Evolutionary conservation across 2,888 invertebrate genomes (phyloP), one percentile per base, ranked within the genome.

Genomic region (Silvanus unidentatus): DNA sequence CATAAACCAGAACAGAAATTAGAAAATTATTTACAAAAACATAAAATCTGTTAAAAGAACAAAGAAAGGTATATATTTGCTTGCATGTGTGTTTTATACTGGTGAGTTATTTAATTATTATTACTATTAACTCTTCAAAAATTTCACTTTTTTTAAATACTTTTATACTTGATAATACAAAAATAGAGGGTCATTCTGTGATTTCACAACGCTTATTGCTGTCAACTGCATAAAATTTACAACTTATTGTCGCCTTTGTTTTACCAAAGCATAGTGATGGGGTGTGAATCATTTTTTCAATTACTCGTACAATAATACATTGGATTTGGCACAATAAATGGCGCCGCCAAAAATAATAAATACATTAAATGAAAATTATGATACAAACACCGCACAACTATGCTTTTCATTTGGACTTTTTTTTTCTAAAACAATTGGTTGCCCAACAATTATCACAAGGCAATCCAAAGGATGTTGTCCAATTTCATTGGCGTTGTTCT

Each of bases 131-230:
- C n/a, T n/a, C n/a, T n/a, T n/a, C n/a, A n/a, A n/a, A 14, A n/a
- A 15, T 57, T n/a, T n/a, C n/a, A n/a, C 57, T 62, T 62, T 58
- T 50, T 65, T 64, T 65, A 62, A 62, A 61, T 58, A 64, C 32
- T 15, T 64, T 65, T 65, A 70, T 70, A 70, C 70, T 70, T 65
- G 66, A 37, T 32, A 68, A 69, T 73, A 73, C 69, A 73, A 73
- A 73, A 73, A 73, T 73, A 73, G 73, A 73, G 73, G 72, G 72
- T 72, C 68, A 67, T 69, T 70, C 68, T 71, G 68, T 65, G 61
- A n/a, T 69, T 68, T 70, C 70, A 71, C 68, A 71, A 71, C 68
- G 66, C 70, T 73, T 73, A 73, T 73, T 73, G 72, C 72, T 73
- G 69, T 69, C 69, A 69, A 67, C 63, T 67, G 66, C 64, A 63